Percentiles rank a stretch among this genome's conserved stretches.
Evolutionary conservation across 2,113 vertebrate species (phyloP).

Genomic region (Balaenoptera acutorostrata): DNA sequence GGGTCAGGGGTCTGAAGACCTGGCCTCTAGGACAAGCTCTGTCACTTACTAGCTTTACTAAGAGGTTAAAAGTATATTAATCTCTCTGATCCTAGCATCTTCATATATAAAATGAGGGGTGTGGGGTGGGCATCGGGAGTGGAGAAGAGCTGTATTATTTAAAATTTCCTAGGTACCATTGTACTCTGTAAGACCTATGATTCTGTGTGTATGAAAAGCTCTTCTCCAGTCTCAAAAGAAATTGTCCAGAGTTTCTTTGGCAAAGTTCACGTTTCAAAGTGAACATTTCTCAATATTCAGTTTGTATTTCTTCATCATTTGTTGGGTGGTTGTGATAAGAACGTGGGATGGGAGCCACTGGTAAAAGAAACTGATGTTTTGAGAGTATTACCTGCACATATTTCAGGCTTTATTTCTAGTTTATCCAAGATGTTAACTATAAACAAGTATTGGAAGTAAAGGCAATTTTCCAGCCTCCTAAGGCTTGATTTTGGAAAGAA

Average conservation of each 20-base stretch:
- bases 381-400: not conserved
- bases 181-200: not conserved
- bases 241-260: not conserved
- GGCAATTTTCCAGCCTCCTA: not conserved
- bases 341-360: not conserved
- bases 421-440: not conserved
- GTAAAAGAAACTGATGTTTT: not conserved
- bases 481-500: constrained; percentile 1
- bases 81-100: not conserved
- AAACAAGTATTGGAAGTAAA: not conserved
- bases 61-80: not conserved
- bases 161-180: not conserved
- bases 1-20: not conserved
- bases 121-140: not conserved
- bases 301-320: not conserved
- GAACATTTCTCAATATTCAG: not conserved
- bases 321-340: not conserved
- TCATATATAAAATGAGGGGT: not conserved
- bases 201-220: not conserved
- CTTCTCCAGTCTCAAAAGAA: not conserved
- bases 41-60: not conserved
- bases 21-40: not conserved
- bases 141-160: not conserved
- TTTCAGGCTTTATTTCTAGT: not conserved
- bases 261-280: not conserved